Evolutionary conservation across 2,797 vertebrate species (phyloP), one percentile per base, ranked within the genome.

Genomic region (Tenualosa ilisha): DNA sequence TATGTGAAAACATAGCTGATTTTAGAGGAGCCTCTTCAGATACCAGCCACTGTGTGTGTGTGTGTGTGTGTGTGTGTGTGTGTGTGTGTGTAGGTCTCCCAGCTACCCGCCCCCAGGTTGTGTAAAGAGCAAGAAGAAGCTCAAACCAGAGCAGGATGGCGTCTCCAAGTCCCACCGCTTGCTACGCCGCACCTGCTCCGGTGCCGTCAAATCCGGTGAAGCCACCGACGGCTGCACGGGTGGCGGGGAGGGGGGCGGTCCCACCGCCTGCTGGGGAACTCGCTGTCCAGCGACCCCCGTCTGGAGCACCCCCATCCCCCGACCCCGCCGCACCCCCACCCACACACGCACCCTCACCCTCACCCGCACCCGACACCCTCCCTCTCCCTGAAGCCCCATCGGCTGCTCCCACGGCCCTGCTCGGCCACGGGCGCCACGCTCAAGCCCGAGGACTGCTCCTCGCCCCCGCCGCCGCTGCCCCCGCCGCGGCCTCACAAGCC

Each of bases 81-180:
- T 31, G 63, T 65, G 63, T 15, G 13, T 17, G 9, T 31, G 3
- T 89, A 97, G 97, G 94, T 97, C 97, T 91, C 97, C 96, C 84
- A 97, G 97, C 93, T 97, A 97, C 91, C 97, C 97, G 90, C 96
- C 97, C 91, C 96, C 97, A 24, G 97, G 97, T 87, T 97, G 96
- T 87, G 96, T 96, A 49, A 97, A 97, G 93, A 97, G 93, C 88
- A 97, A 97, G 89, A 95, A 96, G 49, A 97, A 97, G 88, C 93
- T 97, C 88, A 97, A 97, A 89, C 92, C 96, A 0, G 97, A 97
- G 89, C 96, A 96, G 88, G 96, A 97, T 37, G 96, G 96, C 0
- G 92, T 97, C 91, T 96, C 96, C 86, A 97, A 97, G 91, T 97
- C 97, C 2, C 97, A 97, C 82, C 97, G 96, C 84, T 92, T 97